phyloP scores from a whole-genome alignment of 1,140 invertebrate genomes.

The Camponotus pennsylvanicus region DNA sequence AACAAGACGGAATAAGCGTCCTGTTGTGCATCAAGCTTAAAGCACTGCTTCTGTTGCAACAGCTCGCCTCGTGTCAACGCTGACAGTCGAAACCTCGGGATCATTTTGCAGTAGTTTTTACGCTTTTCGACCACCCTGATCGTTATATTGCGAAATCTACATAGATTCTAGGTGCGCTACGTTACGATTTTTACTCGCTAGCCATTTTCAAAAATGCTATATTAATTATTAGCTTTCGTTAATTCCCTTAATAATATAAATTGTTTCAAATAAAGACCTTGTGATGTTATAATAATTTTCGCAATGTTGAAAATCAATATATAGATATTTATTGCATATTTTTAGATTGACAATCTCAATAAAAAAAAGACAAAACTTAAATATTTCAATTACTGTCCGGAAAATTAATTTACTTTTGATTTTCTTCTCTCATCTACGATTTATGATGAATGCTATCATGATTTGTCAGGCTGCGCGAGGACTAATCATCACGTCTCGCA shows the following conservation, averaged over 20 bases:
- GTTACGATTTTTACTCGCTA: too few relatives aligned
- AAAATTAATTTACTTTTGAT: slow-evolving; percentile 32
- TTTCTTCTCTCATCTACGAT: not conserved
- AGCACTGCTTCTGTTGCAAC: slow-evolving; percentile 18
- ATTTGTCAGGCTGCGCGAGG: slow-evolving; percentile 26
- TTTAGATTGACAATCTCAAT: too few relatives aligned
- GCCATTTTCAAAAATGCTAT: too few relatives aligned
- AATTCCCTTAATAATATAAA: too few relatives aligned
- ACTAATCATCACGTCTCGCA: not conserved
- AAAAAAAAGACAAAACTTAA: not conserved
- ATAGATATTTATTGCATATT: too few relatives aligned
- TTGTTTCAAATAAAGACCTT: too few relatives aligned
- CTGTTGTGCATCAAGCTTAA: slow-evolving; percentile 41
- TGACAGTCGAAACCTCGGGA: slow-evolving; percentile 36
- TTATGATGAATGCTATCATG: slow-evolving; percentile 7
- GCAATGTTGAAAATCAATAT: too few relatives aligned
- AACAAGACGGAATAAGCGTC: slow-evolving; percentile 13
- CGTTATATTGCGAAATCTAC: slow-evolving; percentile 5
- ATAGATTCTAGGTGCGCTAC: not conserved
- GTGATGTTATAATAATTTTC: too few relatives aligned
- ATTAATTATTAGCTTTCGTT: too few relatives aligned
- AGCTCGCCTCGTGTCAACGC: slow-evolving; percentile 14
- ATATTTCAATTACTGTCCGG: not conserved
- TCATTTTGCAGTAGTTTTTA: slow-evolving; percentile 50
- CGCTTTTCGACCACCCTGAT: slow-evolving; percentile 15